Evolutionary conservation across 2,113 vertebrate species (phyloP), one percentile per base, ranked within the genome.

Genomic region (Propithecus coquereli): DNA sequence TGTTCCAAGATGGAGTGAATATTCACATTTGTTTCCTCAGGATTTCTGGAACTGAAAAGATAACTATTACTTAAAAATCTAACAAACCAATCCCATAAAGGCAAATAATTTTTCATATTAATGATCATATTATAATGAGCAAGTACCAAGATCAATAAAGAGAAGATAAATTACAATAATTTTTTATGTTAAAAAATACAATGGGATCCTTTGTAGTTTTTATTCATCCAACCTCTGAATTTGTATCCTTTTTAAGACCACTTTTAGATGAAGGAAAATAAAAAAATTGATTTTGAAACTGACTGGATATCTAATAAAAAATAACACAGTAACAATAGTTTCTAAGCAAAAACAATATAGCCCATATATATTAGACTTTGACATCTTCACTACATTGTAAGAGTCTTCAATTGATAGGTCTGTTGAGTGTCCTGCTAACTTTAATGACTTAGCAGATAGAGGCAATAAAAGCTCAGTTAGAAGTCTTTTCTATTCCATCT

Each of bases 1-100:
- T 40, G 0, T 76, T 87, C 52, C 34, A 83, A 45, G 37, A 76
- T 32, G 8, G 7, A 59, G 71, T 52, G 14, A 52, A 80, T 83
- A 87, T 90, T 82, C 79, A 89, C 34, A 95, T 68, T 94, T 90
- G 17, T 16, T 87, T 93, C 20, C 84, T 23, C 37, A 65, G 23
- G n/a, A 96, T 77, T 96, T 83, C 14, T 9, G 80, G 40, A 73
- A 45, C n/a, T 84, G 71, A 80, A 95, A 74, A 32, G 12, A 37
- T 45, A 50, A 47, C 14, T 47, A 32, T 87, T 63, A 81, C n/a
- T 92, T 88, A 43, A 2, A 89, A 87, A n/a, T 3, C 14, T 86
- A 96, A 92, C 2, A 43, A 80, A 68, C 20, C 70, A 80, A 32
- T 61, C 50, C 16, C 23, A 74, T 45, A 74, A 91, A 57, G 95